Evolutionary conservation across 2,888 invertebrate species (phyloP).

Genomic region (Apodemia zela): DNA sequence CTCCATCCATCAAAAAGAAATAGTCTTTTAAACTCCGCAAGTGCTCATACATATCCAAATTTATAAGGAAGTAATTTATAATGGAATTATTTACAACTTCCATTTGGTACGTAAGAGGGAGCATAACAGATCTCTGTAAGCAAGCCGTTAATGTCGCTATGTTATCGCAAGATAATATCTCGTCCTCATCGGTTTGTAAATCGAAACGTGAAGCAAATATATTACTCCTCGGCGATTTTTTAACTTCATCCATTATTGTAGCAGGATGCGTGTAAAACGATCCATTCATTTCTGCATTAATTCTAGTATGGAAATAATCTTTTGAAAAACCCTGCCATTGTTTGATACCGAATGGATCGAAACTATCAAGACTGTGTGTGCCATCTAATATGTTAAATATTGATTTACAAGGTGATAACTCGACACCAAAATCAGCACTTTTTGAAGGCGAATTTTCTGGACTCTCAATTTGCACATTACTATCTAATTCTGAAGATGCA

Average conservation of each 20-base stretch:
- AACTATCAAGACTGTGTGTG: slow-evolving; percentile 63
- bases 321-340: slow-evolving; percentile 46
- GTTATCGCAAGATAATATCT: slow-evolving; percentile 57
- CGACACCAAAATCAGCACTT: slow-evolving; percentile 32
- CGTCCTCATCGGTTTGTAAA: slow-evolving; percentile 46
- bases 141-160: slow-evolving; percentile 79
- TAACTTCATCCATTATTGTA: slow-evolving; percentile 61
- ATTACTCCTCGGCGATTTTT: slow-evolving; percentile 63
- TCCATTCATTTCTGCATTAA: slow-evolving; percentile 42
- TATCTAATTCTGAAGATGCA: slow-evolving; percentile 43
- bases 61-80: slow-evolving; percentile 83
- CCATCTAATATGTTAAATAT: slow-evolving; percentile 73
- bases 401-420: slow-evolving; percentile 41
- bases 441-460: slow-evolving; percentile 51
- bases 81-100: slow-evolving; percentile 87
- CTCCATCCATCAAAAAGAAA: slow-evolving; percentile 89
- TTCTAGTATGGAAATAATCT: slow-evolving; percentile 51
- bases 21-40: slow-evolving; percentile 87
- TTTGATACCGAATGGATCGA: slow-evolving; percentile 70
- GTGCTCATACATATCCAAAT: slow-evolving; percentile 85
- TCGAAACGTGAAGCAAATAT: slow-evolving; percentile 55
- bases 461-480: slow-evolving; percentile 36
- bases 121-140: slow-evolving; percentile 83
- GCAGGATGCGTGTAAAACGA: slow-evolving; percentile 61
- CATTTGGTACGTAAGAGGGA: slow-evolving; percentile 85